Percentiles rank a stretch among this genome's conserved stretches.
These are phyloP conservation scores for Entomobrya multifasciata DNA, from an alignment of 2,888 invertebrate genomes.

Conservation along the genomic window DNA sequence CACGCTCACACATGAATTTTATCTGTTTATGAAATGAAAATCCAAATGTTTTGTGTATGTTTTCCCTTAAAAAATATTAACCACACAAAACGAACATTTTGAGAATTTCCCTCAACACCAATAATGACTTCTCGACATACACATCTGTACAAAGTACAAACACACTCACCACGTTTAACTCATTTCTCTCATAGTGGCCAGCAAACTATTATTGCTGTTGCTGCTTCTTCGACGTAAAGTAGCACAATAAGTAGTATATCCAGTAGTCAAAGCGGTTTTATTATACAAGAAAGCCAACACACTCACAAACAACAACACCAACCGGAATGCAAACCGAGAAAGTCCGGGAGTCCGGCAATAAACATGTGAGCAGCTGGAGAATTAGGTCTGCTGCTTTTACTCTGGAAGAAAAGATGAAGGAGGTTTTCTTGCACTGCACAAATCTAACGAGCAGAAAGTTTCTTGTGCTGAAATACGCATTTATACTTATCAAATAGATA, in stretches of 20 bases:
- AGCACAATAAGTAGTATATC: conserved; percentile 44
- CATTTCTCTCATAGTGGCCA: neutral
- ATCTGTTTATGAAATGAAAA: neutral
- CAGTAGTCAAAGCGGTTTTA: neutral
- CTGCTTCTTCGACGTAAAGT: conserved; percentile 32
- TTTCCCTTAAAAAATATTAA: neutral
- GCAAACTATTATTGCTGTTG: neutral
- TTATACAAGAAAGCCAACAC: neutral
- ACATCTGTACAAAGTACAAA: too few relatives aligned
- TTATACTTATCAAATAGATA: too few relatives aligned
- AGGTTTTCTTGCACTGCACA: neutral
- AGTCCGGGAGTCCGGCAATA: conserved; percentile 63
- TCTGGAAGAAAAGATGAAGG: neutral
- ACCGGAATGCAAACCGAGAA: conserved; percentile 61
- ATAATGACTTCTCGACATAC: too few relatives aligned
- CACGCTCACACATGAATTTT: neutral
- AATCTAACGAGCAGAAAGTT: neutral
- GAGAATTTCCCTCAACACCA: too few relatives aligned
- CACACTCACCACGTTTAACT: neutral
- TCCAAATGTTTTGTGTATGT: neutral
- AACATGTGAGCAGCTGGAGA: conserved; percentile 70
- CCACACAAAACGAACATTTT: neutral
- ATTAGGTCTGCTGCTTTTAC: conserved; percentile 38
- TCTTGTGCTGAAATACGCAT: neutral
- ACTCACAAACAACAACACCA: conserved; percentile 10